Conservation (phyloP, 2,113 vertebrate genomes). For the Microcebus ravelobensis region DNA sequence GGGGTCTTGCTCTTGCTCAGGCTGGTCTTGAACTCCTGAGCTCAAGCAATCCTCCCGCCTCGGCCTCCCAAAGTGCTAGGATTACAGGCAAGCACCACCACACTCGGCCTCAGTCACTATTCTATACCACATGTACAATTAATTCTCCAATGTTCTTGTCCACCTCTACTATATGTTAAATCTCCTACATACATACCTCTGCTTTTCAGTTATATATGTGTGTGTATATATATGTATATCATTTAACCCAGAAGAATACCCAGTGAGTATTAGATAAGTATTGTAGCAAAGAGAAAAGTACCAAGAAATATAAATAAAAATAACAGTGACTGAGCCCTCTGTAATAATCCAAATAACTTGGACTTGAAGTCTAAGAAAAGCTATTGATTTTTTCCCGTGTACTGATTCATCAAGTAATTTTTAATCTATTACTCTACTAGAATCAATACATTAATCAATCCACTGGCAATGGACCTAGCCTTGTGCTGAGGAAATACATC, state of each 20-base stretch:
- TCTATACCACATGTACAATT: neutral
- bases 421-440: neutral
- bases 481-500: neutral
- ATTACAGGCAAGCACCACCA: too few relatives aligned
- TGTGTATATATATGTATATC: neutral
- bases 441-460: neutral
- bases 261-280: neutral
- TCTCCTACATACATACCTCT: neutral
- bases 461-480: neutral
- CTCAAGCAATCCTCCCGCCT: too few relatives aligned
- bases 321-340: neutral
- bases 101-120: neutral
- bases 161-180: neutral
- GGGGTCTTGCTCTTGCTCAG: too few relatives aligned
- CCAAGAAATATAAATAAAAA: neutral
- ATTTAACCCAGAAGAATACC: neutral
- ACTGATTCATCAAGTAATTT: neutral
- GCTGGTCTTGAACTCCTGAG: too few relatives aligned
- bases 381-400: neutral
- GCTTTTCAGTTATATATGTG: neutral
- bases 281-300: neutral
- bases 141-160: neutral
- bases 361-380: constrained; percentile 14
- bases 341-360: neutral
- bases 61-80: too few relatives aligned